A percentile compares a stretch with the other conserved stretches of the same genome.
Conservation (phyloP, 1,140 invertebrate genomes). For the Papilio dardanus region DNA sequence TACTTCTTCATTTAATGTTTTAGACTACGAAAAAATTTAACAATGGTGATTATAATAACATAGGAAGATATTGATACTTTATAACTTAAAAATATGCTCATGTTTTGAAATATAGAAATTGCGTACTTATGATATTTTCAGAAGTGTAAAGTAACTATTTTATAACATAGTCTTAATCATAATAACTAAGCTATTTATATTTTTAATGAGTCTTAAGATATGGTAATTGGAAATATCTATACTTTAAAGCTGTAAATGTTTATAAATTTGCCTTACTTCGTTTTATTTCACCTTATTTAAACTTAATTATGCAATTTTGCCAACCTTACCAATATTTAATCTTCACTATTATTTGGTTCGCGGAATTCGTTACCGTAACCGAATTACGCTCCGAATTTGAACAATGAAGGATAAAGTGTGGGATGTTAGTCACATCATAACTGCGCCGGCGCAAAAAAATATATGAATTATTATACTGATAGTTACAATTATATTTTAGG, state of each 20-base stretch:
- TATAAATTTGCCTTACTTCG: background rate
- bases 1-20: background rate
- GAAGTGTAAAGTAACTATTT: background rate
- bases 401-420: constrained; percentile 6
- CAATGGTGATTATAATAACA: background rate
- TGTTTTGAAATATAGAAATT: background rate
- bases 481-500: too few species aligned
- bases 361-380: background rate
- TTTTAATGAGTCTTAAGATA: background rate
- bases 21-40: background rate
- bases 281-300: background rate
- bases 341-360: constrained; percentile 5
- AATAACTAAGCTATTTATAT: background rate
- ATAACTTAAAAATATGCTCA: background rate
- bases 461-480: too few species aligned
- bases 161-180: background rate
- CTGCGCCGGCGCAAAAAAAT: constrained; percentile 5
- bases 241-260: too few species aligned
- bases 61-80: background rate
- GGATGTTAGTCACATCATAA: constrained; percentile 5
- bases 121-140: background rate
- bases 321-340: background rate
- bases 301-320: background rate
- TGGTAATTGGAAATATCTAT: too few species aligned
- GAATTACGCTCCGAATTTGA: constrained; percentile 8